Evolutionary conservation across 1,140 invertebrate genomes (phyloP).

Genomic region (Sarcophaga bullata): DNA sequence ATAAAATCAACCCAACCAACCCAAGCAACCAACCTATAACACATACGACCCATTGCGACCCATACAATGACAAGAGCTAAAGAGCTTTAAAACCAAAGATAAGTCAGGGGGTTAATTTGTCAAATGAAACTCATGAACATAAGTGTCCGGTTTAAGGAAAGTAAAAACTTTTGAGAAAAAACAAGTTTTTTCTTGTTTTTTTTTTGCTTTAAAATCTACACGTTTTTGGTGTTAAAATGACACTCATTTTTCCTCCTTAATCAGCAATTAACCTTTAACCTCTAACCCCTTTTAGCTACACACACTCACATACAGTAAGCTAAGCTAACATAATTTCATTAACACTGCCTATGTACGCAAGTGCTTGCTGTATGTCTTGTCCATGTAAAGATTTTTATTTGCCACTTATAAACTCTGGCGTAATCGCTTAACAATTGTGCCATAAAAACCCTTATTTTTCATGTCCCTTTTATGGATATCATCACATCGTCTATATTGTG

Average conservation of each 20-base stretch:
- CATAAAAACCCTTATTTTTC: constrained; percentile 40
- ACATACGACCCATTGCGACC: neutral
- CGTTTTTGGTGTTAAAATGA: constrained; percentile 3
- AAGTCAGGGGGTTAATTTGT: constrained; percentile 29
- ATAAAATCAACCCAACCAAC: neutral
- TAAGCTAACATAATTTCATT: too few species aligned
- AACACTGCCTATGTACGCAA: neutral
- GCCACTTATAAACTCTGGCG: constrained; percentile 8
- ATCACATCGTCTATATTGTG: neutral
- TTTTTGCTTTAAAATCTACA: neutral
- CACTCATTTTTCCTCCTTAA: constrained; percentile 9
- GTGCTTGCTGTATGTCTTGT: constrained; percentile 9
- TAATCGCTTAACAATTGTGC: constrained; percentile 36
- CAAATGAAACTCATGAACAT: neutral
- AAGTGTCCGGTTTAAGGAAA: constrained; percentile 33
- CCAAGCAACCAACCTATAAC: too few species aligned
- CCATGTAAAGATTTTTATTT: neutral
- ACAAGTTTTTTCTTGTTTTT: neutral
- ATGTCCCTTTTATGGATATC: constrained; percentile 36
- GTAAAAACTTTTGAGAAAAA: neutral
- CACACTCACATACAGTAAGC: neutral
- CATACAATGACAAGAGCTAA: constrained; percentile 1
- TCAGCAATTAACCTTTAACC: constrained; percentile 37
- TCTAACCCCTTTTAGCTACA: constrained; percentile 14
- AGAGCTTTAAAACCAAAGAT: neutral